phyloP scores from a whole-genome alignment of 2,888 invertebrate species.

The Carterocephalus palaemon region DNA sequence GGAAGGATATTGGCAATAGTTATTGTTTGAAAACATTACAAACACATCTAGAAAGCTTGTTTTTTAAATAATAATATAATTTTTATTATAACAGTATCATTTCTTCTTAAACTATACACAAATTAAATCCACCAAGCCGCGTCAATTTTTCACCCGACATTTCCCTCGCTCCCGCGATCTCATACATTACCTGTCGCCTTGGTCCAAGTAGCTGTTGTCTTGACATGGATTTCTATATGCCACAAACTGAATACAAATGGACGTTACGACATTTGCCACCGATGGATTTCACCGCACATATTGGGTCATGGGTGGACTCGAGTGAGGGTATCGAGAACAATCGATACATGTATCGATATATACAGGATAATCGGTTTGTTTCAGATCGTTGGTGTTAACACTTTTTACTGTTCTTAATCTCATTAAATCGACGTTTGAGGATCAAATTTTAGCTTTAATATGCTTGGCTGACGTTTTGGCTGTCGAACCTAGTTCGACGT shows the following conservation, averaged over 20 bases:
- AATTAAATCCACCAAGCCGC: background rate
- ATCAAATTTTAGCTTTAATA: too few relatives aligned
- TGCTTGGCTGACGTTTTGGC: too few relatives aligned
- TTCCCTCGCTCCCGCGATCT: constrained; percentile 29
- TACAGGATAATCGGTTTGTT: constrained; percentile 27
- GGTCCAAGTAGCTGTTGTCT: constrained; percentile 46
- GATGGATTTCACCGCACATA: constrained; percentile 74
- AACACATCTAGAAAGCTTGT: too few relatives aligned
- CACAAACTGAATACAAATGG: constrained; percentile 70
- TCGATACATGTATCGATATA: constrained; percentile 30
- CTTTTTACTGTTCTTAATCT: too few relatives aligned
- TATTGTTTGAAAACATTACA: too few relatives aligned
- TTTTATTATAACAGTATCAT: constrained; percentile 5
- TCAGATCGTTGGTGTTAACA: constrained; percentile 4
- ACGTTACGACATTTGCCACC: constrained; percentile 60
- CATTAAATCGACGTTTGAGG: too few relatives aligned
- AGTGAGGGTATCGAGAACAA: constrained; percentile 34
- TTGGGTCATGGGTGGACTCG: constrained; percentile 71
- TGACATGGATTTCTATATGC: constrained; percentile 76
- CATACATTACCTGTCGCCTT: constrained; percentile 62
- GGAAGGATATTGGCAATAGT: too few relatives aligned
- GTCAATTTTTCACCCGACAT: constrained; percentile 27
- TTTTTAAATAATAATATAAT: too few relatives aligned
- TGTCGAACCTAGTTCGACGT: too few relatives aligned
- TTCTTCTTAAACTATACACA: background rate